These are phyloP conservation scores for Gymnothorax javanicus DNA, from an alignment of 2,797 vertebrate genomes.

Conservation along the genomic window DNA sequence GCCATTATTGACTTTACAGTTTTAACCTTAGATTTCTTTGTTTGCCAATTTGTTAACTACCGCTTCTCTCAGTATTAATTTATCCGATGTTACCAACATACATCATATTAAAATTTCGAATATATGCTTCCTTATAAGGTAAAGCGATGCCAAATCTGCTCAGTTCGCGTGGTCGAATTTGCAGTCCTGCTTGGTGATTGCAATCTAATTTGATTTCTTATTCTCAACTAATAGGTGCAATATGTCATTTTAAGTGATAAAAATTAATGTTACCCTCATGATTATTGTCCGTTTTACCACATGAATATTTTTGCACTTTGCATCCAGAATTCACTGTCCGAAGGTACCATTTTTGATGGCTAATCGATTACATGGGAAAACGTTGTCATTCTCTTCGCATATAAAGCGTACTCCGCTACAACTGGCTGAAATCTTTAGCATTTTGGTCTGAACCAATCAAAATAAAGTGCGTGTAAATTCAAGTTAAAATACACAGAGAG, in stretches of 20 bases:
- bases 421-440: not conserved
- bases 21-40: not conserved
- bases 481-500: not conserved
- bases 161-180: constrained; percentile 26
- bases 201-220: not conserved
- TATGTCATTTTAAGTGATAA: not conserved
- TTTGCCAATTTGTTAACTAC: not conserved
- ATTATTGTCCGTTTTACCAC: not conserved
- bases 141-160: constrained; percentile 10
- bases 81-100: not conserved
- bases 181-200: not conserved
- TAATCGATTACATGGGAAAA: not conserved
- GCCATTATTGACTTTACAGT: not conserved
- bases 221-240: not conserved
- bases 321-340: not conserved
- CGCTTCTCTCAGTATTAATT: not conserved
- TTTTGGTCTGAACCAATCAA: not conserved
- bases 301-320: not conserved
- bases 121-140: constrained; percentile 36
- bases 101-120: not conserved
- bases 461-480: not conserved
- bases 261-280: not conserved
- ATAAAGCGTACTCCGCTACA: not conserved
- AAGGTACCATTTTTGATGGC: constrained; percentile 4
- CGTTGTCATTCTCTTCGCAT: not conserved